phyloP scores from a whole-genome alignment of 2,113 vertebrate genomes.

The Poeciliopsis retropinna region DNA sequence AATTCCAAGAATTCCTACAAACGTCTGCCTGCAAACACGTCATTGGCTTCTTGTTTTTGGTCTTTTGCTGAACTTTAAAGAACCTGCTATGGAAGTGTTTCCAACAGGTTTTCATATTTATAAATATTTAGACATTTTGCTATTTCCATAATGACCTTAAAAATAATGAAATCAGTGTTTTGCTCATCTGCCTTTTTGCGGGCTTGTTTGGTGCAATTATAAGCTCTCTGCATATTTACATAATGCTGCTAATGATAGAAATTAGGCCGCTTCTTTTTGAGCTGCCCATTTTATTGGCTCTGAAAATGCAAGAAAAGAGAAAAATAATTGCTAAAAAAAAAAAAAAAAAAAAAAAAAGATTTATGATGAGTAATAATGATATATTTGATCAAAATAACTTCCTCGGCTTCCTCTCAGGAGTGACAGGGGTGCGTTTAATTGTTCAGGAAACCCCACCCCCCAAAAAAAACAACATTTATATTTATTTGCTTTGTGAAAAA shows the following conservation, averaged over 20 bases:
- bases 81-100: constrained; percentile 10
- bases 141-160: constrained; percentile 38
- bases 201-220: constrained; percentile 65
- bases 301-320: constrained; percentile 51
- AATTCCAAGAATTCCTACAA: neutral
- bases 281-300: constrained; percentile 49
- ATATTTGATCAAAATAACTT: constrained; percentile 67
- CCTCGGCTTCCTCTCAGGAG: constrained; percentile 21
- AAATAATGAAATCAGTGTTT: constrained; percentile 47
- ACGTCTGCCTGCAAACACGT: neutral
- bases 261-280: constrained; percentile 48
- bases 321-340: constrained; percentile 42
- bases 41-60: constrained; percentile 6
- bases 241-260: constrained; percentile 63
- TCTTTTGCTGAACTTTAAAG: neutral
- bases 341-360: constrained; percentile 49
- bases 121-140: constrained; percentile 38
- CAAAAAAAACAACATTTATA: constrained; percentile 41
- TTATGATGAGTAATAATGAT: constrained; percentile 62
- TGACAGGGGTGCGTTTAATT: constrained; percentile 54
- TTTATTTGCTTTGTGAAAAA: constrained; percentile 66
- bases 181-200: constrained; percentile 12
- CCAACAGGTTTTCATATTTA: constrained; percentile 16
- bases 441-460: constrained; percentile 47
- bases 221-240: constrained; percentile 69